Base-by-base conservation (phyloP, 2,888 invertebrate species). In the Hirtodrosophila alboralis region DNA sequence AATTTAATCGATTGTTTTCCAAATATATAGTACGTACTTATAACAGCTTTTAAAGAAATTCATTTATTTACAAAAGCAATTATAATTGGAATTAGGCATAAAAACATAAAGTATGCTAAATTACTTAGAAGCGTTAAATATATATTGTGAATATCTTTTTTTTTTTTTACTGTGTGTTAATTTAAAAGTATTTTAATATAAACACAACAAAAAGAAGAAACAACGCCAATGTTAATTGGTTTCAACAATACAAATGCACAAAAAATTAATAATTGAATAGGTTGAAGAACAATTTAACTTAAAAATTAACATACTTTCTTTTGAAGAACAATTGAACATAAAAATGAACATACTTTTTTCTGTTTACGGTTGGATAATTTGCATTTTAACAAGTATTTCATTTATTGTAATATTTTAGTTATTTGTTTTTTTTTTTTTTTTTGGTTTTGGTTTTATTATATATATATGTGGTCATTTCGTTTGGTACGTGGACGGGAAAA, bases 261-360 rank as follows among this genome's bases (percentile, higher is more conserved):
- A 36, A 49, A 36, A 49, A 27, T 12, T 37, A 59, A 33, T n/a
- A 51, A 53, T 30, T 26, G 45, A 57, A 48, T 34, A n/a, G n/a
- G 27, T 52, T 54, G 31, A 36, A n/a, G 48, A 68, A 36, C 12
- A 36, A 54, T 58, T 41, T 1, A 54, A 71, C 48, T 48, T 14
- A 71, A 72, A 41, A 53, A 64, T 61, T 10, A 60, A 81, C 86
- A 74, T 81, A 81, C 86, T 86, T 81, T 77, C 84, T 81, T 78
- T 81, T 79, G 75, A n/a, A n/a, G 48, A 68, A 36, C 12, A 36
- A 54, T 58, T 41, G 1, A 54, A 71, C 48, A 48, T 14, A 71
- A 72, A 41, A 53, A 64, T 61, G n/a, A 60, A 81, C 86, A 74
- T 81, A 81, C 86, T 86, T 81, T 77, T 86, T 81, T 78, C 84